Evolutionary conservation across 2,888 invertebrate species (phyloP), one percentile per base, ranked within the genome.

Genomic region (Cheilosia variabilis): DNA sequence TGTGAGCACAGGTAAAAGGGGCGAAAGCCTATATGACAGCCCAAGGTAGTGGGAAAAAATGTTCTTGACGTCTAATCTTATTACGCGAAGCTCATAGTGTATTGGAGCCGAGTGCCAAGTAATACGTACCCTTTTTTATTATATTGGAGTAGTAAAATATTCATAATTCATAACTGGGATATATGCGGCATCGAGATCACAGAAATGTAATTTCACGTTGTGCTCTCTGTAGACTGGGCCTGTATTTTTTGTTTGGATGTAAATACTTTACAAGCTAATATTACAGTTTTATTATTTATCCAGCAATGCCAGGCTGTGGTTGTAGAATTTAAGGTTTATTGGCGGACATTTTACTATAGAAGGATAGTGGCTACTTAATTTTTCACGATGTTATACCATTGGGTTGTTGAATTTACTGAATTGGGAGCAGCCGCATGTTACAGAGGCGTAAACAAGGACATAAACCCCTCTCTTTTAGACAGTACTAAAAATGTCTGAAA

Each of bases 51-150:
- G 7, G 31, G 31, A 65, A 19, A 19, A 19, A 55, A 53, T 58
- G 66, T 50, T 58, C 65, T 58, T 66, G 75, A 31, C 58, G 31
- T 66, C 58, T 66, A 75, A 58, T 75, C 75, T 43, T 75, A 47
- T 58, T 65, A 58, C 65, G 45, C 57, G 47, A 22, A 47, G 13
- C 31, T 4, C 37, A 43, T 22, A 37, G 37, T 41, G 9, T 71
- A 47, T 71, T 50, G 41, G 41, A 75, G 57, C 31, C 13, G 19
- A 57, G 27, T 24, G 43, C 17, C 55, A 2, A 19, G 50, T 15
- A 65, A 55, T 41, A 65, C 2, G 17, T 65, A 19, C 57, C 37
- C 34, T 17, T 55, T 52, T 75, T 58, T 66, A 66, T 58, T 75
- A 27, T 15, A 19, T 37, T 37, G 13, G 47, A 37, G 24, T 75